A percentile compares a stretch with the other conserved stretches of the same genome.
phyloP scores from a whole-genome alignment of 1,140 invertebrate species.

The Bombus consobrinus region DNA sequence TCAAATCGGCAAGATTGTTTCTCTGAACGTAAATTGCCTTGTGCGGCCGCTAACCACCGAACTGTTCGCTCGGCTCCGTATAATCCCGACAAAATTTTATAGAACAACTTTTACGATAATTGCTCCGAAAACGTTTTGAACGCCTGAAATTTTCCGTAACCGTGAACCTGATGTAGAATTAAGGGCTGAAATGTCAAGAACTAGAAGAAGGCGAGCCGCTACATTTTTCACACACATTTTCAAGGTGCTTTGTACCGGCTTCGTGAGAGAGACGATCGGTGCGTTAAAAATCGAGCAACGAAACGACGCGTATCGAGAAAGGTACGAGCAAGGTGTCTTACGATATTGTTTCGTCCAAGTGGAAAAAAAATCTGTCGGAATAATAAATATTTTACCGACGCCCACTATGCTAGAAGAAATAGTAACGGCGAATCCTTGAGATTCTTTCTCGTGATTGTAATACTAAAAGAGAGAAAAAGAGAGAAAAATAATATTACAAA shows the following conservation, averaged over 20 bases:
- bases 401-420: no score
- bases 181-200: slow-evolving; percentile 21
- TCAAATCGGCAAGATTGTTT: slow-evolving; percentile 65
- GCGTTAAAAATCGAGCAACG: no score
- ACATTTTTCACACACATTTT: neutral
- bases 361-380: no score
- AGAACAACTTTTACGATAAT: slow-evolving; percentile 50
- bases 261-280: no score
- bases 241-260: no score
- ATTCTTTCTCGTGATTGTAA: no score
- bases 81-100: slow-evolving; percentile 47
- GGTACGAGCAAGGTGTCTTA: no score
- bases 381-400: neutral
- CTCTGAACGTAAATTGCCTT: slow-evolving; percentile 62
- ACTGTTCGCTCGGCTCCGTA: slow-evolving; percentile 10
- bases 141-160: slow-evolving; percentile 31
- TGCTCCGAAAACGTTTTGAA: slow-evolving; percentile 8
- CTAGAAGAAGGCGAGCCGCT: neutral
- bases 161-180: slow-evolving; percentile 18
- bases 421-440: neutral
- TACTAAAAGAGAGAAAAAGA: no score
- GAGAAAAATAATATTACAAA: no score
- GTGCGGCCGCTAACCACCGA: slow-evolving; percentile 13
- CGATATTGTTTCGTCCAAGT: no score
- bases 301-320: no score